Evolutionary conservation across 2,888 invertebrate genomes (phyloP).

Genomic region (Loripinus fragilis): DNA sequence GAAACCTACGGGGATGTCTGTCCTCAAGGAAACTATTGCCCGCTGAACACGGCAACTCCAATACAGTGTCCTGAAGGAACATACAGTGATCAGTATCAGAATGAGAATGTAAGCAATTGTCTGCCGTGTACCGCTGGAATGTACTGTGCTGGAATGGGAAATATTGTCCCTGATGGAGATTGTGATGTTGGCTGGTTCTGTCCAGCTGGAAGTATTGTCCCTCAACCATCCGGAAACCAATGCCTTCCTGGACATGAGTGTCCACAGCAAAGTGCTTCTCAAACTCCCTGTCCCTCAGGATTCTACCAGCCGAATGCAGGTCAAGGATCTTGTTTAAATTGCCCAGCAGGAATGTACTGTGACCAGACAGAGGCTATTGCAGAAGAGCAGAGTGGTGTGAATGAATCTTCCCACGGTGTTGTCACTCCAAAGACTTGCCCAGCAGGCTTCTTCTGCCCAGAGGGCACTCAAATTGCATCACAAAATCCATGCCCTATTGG

Average conservation of each 20-base stretch:
- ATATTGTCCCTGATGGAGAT: conserved; percentile 73
- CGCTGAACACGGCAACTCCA: conserved; percentile 71
- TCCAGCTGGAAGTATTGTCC: conserved; percentile 73
- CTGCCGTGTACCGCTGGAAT: conserved; percentile 80
- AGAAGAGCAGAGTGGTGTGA: conserved; percentile 79
- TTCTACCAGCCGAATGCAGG: conserved; percentile 76
- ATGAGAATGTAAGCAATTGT: conserved; percentile 77
- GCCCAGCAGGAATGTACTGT: conserved; percentile 80
- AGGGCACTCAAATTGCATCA: conserved; percentile 75
- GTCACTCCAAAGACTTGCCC: conserved; percentile 80
- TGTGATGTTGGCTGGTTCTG: conserved; percentile 80
- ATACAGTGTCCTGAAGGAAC: conserved; percentile 77
- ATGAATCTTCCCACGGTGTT: conserved; percentile 80
- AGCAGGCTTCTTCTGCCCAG: conserved; percentile 80
- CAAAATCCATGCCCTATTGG: conserved; percentile 80
- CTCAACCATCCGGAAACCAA: conserved; percentile 79
- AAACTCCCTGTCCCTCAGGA: conserved; percentile 79
- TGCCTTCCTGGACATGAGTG: conserved; percentile 80
- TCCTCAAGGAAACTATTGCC: conserved; percentile 81
- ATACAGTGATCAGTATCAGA: conserved; percentile 73
- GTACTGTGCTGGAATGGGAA: conserved; percentile 77
- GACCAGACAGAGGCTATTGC: conserved; percentile 79
- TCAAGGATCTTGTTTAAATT: conserved; percentile 73
- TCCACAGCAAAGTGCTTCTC: conserved; percentile 75
- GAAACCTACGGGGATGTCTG: conserved; percentile 81